These are phyloP conservation scores for Charadrius vociferus DNA, from an alignment of 2,113 vertebrate genomes.

Conservation along the genomic window DNA sequence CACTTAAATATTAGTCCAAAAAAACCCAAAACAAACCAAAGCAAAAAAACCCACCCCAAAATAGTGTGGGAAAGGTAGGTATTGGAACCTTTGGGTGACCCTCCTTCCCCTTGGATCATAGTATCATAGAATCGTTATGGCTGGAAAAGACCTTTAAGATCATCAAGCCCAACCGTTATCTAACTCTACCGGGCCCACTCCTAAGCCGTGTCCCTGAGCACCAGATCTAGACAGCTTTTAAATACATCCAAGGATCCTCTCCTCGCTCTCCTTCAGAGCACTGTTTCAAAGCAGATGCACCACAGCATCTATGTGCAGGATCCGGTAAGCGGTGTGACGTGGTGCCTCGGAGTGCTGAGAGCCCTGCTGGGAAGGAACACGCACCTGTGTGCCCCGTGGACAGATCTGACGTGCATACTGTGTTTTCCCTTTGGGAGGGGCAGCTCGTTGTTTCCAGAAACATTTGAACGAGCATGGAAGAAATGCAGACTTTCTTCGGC, in stretches of 20 bases:
- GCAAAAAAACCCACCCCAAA: rapidly evolving
- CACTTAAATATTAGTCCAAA: background rate
- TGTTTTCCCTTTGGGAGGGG: background rate
- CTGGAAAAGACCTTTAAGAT: too few species aligned
- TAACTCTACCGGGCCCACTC: too few species aligned
- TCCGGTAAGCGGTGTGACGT: background rate
- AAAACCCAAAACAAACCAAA: background rate
- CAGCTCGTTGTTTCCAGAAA: background rate
- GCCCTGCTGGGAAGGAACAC: background rate
- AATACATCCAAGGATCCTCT: background rate
- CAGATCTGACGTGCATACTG: background rate
- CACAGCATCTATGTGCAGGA: too few species aligned
- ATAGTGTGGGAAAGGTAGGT: background rate
- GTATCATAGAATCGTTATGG: too few species aligned
- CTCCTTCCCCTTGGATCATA: background rate
- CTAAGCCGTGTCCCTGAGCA: too few species aligned
- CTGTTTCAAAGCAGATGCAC: background rate
- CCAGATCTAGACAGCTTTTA: too few species aligned
- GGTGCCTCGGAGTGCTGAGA: background rate
- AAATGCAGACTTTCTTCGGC: background rate
- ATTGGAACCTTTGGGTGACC: background rate
- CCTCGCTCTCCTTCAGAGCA: background rate
- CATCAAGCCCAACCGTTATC: too few species aligned
- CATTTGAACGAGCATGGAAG: background rate
- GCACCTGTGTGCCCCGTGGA: background rate